Evolutionary conservation across 2,797 vertebrate genomes (phyloP), one percentile per base, ranked within the genome.

Genomic region (Rhodeus uyekii): DNA sequence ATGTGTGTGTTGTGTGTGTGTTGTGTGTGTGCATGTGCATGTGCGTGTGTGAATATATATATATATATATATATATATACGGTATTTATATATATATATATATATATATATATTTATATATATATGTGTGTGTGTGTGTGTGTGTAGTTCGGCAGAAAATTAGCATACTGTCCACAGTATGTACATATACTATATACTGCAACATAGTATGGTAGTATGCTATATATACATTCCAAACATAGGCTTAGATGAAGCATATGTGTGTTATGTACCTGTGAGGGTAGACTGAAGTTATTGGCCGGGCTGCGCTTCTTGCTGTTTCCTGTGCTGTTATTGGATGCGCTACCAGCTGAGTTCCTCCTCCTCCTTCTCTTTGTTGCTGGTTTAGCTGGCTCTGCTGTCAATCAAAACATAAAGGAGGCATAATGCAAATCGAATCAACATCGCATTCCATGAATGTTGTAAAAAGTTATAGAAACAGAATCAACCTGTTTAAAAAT

Each of bases 241-340:
- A 29, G 38, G 53, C 24, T 61, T 42, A 8, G 19, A 13, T 5
- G 14, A 34, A 50, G 12, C 10, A 12, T 13, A 71, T 69, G 16
- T 46, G 29, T 22, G 19, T 32, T 75, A 74, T 68, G 96, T 93
- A 99, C 98, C 96, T 99, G 98, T 96, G 97, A 98, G 94, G 98
- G 96, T 91, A 99, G 95, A 87, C 96, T 96, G 91, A 99, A 99
- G 92, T 96, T 98, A 90, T 97, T 98, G 89, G 97, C 98, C 0
- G 97, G 97, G 80, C 97, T 98, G 92, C 99, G 99, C 95, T 99
- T 99, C 94, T 99, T 99, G 94, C 97, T 98, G 96, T 97, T 99
- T 92, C 98, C 98, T 27, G 96, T 96, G 1, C 96, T 96, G 0
- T 94, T 96, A 36, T 97, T 99, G 94, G 98, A 98, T 87, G 97